Evolutionary conservation across 2,113 vertebrate genomes (phyloP).

Genomic region (Periophthalmus modestus): DNA sequence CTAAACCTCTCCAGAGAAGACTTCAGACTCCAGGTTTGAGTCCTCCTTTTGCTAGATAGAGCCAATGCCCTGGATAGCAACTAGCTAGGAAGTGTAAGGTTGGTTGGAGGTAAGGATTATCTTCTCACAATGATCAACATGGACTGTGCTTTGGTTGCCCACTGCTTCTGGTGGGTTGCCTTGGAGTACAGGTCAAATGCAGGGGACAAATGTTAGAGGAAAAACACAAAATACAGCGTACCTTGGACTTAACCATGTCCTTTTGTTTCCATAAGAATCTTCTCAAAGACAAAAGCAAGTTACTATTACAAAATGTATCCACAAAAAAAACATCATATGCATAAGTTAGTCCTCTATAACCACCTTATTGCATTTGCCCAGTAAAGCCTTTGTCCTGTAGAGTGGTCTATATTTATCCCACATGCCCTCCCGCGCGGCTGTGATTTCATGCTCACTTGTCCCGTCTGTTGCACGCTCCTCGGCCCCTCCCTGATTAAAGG

Average conservation of each 20-base stretch:
- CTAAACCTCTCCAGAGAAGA: no score
- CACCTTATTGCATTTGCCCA: neutral
- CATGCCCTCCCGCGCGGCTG: conserved; percentile 39
- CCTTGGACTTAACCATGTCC: neutral
- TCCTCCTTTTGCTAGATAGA: no score
- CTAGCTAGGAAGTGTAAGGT: no score
- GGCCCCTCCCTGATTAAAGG: conserved; percentile 63
- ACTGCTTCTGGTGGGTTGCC: no score
- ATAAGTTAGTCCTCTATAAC: neutral
- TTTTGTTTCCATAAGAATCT: neutral
- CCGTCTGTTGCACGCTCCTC: conserved; percentile 60
- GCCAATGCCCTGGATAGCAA: no score
- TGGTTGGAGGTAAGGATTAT: no score
- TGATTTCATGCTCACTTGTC: conserved; percentile 64
- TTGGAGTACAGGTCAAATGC: neutral
- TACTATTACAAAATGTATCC: neutral
- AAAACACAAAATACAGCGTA: no score
- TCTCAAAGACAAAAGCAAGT: no score
- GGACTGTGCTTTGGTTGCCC: neutral
- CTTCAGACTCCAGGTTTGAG: no score
- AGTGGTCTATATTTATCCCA: conserved; percentile 8
- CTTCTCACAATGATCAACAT: no score
- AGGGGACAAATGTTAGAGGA: neutral
- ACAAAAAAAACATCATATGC: neutral
- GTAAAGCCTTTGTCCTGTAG: neutral